Percentiles rank a stretch among this genome's conserved stretches.
Conservation (phyloP, 2,888 invertebrate species). For the Carabus problematicus region DNA sequence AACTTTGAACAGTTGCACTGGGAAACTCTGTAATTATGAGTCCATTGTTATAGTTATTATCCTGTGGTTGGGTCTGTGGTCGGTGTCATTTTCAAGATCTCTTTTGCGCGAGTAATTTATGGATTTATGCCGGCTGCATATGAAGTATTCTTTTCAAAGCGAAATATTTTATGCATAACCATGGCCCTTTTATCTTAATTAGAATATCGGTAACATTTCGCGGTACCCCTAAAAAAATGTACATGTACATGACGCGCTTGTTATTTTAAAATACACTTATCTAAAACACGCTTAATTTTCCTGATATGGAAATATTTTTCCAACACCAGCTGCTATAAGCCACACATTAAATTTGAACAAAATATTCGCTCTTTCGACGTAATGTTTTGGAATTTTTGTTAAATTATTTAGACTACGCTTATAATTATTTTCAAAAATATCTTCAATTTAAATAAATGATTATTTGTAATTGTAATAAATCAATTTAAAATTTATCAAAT, state of each 20-base stretch:
- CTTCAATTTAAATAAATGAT: too few species aligned
- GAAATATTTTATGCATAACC: conserved; percentile 40
- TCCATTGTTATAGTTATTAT: too few species aligned
- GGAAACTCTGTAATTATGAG: too few species aligned
- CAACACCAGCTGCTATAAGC: neutral
- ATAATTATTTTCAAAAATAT: too few species aligned
- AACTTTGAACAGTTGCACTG: too few species aligned
- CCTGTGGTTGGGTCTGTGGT: too few species aligned
- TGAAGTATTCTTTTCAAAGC: conserved; percentile 29
- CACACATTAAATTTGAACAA: neutral
- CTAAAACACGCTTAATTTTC: conserved; percentile 12
- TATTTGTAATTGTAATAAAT: too few species aligned
- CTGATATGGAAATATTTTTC: conserved; percentile 7
- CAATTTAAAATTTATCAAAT: too few species aligned
- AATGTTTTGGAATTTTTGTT: neutral
- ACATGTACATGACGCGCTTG: conserved; percentile 23
- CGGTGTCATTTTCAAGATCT: too few species aligned
- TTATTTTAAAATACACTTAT: conserved; percentile 30
- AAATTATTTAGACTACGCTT: too few species aligned
- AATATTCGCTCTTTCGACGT: neutral
- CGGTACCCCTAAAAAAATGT: conserved; percentile 23
- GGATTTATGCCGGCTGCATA: conserved; percentile 36
- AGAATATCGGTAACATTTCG: conserved; percentile 32
- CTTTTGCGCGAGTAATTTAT: conserved; percentile 20
- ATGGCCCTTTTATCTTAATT: conserved; percentile 41